Conservation (phyloP, 2,888 invertebrate species). For the Seira sanloemensis region DNA sequence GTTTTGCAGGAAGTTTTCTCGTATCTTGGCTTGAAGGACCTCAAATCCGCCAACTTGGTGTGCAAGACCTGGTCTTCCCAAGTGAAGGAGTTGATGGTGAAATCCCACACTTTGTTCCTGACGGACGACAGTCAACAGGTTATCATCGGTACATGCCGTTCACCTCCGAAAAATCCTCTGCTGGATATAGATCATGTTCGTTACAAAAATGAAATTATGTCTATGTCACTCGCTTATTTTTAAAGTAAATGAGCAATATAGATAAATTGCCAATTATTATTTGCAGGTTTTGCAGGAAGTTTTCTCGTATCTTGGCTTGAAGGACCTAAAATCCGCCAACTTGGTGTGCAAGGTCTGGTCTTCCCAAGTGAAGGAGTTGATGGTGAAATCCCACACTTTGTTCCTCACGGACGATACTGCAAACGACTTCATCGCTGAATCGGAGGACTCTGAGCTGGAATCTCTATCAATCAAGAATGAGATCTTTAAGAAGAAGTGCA, state of each 20-base stretch:
- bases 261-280: too few species aligned
- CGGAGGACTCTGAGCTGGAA: too few species aligned
- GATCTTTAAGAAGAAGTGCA: too few species aligned
- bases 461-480: too few species aligned
- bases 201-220: not conserved
- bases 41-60: slow-evolving; percentile 30
- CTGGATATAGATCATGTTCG: slow-evolving; percentile 27
- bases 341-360: slow-evolving; percentile 57
- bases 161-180: too few species aligned
- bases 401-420: too few species aligned
- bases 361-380: slow-evolving; percentile 13
- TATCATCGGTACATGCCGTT: too few species aligned
- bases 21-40: slow-evolving; percentile 5
- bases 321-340: slow-evolving; percentile 9
- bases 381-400: too few species aligned
- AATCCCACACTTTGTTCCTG: too few species aligned
- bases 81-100: slow-evolving; percentile 26
- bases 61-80: slow-evolving; percentile 49
- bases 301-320: slow-evolving; percentile 19
- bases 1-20: slow-evolving; percentile 33
- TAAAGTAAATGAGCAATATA: too few species aligned
- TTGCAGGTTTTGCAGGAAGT: slow-evolving; percentile 42
- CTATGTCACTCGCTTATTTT: not conserved
- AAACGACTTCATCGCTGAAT: too few species aligned
- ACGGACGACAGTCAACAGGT: too few species aligned